Conservation (phyloP, 2,888 invertebrate species). For the Nemotelus pantherinus region DNA sequence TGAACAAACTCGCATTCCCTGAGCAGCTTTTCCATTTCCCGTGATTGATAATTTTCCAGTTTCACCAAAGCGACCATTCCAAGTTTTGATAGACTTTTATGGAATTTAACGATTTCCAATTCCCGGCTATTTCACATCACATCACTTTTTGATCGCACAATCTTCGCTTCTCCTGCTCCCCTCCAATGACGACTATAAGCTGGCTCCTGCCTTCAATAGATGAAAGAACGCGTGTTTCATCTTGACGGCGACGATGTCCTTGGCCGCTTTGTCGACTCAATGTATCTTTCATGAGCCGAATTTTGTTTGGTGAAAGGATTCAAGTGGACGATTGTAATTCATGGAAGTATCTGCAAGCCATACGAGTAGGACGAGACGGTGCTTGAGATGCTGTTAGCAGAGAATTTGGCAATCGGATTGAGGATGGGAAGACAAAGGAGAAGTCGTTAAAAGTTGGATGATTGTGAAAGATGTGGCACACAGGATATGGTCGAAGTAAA, state of each 20-base stretch:
- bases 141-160: conserved; percentile 1
- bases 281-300: neutral
- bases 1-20: conserved; percentile 9
- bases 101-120: conserved; percentile 33
- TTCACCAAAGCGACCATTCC: neutral
- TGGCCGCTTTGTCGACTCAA: neutral
- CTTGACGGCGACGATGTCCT: neutral
- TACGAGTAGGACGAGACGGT: neutral
- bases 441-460: conserved; percentile 27
- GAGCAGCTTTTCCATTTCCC: neutral
- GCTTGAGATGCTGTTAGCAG: neutral
- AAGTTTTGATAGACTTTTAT: neutral
- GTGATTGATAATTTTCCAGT: neutral
- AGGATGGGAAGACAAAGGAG: neutral
- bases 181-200: neutral
- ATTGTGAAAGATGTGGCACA: neutral
- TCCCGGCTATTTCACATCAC: conserved; percentile 10
- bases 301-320: conserved; percentile 18
- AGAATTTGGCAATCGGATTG: conserved; percentile 10
- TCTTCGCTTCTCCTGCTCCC: neutral
- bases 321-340: conserved; percentile 5
- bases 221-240: neutral
- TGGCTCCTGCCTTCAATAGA: neutral
- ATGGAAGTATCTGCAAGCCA: neutral
- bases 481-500: neutral